phyloP scores from a whole-genome alignment of 1,140 invertebrate species.

The Capitella teleta region DNA sequence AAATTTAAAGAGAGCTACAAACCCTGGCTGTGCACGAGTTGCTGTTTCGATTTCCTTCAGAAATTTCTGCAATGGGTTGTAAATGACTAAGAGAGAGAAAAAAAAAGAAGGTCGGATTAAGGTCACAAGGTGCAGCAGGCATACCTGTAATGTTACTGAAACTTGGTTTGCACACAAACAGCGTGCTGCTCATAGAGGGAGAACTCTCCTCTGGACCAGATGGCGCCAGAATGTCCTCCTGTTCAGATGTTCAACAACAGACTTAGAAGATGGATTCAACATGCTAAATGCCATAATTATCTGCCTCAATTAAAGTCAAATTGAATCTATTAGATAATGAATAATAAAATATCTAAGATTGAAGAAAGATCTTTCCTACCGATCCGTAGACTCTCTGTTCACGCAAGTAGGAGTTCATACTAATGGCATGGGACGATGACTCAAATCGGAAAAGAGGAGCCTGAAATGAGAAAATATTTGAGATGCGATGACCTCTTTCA shows the following conservation, averaged over 20 bases:
- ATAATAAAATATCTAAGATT: too few species aligned
- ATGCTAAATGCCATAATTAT: too few species aligned
- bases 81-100: constrained; percentile 53
- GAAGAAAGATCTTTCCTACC: too few species aligned
- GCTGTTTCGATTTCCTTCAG: constrained; percentile 64
- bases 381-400: constrained; percentile 42
- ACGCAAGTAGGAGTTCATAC: constrained; percentile 55
- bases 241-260: too few species aligned
- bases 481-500: too few species aligned
- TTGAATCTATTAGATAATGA: too few species aligned
- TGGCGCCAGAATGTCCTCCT: too few species aligned
- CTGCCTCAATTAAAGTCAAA: too few species aligned
- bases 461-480: constrained; percentile 31
- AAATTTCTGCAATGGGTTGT: constrained; percentile 61
- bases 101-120: too few species aligned
- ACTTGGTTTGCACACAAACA: constrained; percentile 56
- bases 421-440: constrained; percentile 61
- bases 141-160: constrained; percentile 50
- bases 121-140: neutral
- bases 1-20: constrained; percentile 17
- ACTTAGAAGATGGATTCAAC: too few species aligned
- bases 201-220: constrained; percentile 63
- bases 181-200: constrained; percentile 26
- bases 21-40: constrained; percentile 53
- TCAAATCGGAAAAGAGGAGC: constrained; percentile 64